Evolutionary conservation across 2,113 vertebrate genomes (phyloP), one percentile per base, ranked within the genome.

Genomic region (Triplophysa tibetana): DNA sequence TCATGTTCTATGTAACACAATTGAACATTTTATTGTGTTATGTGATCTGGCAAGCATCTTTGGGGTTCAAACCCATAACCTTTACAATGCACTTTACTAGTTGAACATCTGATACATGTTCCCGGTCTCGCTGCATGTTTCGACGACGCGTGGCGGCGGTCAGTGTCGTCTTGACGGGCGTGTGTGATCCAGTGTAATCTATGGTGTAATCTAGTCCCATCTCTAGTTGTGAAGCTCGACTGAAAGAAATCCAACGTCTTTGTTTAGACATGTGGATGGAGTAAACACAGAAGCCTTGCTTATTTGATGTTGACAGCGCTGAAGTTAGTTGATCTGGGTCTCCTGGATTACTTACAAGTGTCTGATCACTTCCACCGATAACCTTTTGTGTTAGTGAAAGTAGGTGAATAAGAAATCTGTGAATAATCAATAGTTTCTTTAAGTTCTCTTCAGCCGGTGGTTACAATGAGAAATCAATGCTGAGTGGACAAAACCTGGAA

Each of bases 261-360:
- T 72, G 68, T 79, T 73, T 65, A 50, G 77, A 72, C 41, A 23
- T 48, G 43, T 48, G 58, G 33, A 50, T 63, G 77, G 56, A 70
- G 78, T 79, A 79, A 79, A 70, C 78, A 79, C 56, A 79, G 78
- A 52, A 65, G 69, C 72, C 78, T 73, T 79, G 68, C 63, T 79
- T 79, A 79, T 79, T 79, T 79, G 68, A 79, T 79, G 69, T 45
- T 79, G 78, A 79, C 67, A 50, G 67, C 48, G 13, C 56, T 70
- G 33, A 58, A 63, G 77, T 79, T 60, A 79, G 68, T 50, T 65
- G 68, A 79, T 62, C 52, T 60, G 38, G 17, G 0, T 60, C 26
- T 58, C 26, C 70, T 60, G 54, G 54, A 43, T 73, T 12, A 73
- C 33, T 63, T 43, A 38, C 60, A 50, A 64, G 68, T 72, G 50